These are phyloP conservation scores for Papilio protenor DNA, from an alignment of 2,888 invertebrate species.

Conservation along the genomic window DNA sequence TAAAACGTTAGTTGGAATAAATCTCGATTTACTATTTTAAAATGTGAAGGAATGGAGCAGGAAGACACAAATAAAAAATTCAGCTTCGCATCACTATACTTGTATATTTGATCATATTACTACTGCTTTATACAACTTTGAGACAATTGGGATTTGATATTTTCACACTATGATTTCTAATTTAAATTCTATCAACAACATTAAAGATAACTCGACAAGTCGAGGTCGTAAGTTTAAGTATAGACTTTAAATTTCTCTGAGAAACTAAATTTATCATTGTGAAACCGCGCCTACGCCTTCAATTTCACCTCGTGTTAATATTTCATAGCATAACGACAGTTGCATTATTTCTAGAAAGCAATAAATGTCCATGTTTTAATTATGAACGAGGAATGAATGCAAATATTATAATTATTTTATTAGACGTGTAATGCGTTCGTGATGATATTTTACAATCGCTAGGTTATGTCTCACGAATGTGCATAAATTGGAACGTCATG, in stretches of 20 bases:
- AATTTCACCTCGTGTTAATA: conserved; percentile 38
- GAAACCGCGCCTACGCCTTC: conserved; percentile 31
- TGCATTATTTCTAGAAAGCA: conserved; percentile 43
- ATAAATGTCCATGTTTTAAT: conserved; percentile 46
- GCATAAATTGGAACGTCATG: conserved; percentile 56
- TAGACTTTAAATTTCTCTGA: neutral
- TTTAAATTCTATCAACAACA: neutral
- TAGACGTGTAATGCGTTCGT: conserved; percentile 45
- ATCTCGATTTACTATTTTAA: too few species aligned
- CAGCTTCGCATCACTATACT: too few species aligned
- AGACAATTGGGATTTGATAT: neutral
- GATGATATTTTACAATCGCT: conserved; percentile 56
- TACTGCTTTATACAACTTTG: neutral
- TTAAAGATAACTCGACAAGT: neutral
- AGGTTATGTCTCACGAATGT: conserved; percentile 52
- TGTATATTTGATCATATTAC: neutral
- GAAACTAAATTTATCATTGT: conserved; percentile 28
- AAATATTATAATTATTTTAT: conserved; percentile 43
- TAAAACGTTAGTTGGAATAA: too few species aligned
- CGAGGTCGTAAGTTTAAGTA: conserved; percentile 6
- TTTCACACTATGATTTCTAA: neutral
- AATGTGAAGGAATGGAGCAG: too few species aligned
- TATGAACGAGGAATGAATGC: conserved; percentile 49
- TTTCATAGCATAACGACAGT: conserved; percentile 39
- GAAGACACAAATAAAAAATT: neutral